phyloP scores from a whole-genome alignment of 2,888 invertebrate species.

The Phasia obesa region DNA sequence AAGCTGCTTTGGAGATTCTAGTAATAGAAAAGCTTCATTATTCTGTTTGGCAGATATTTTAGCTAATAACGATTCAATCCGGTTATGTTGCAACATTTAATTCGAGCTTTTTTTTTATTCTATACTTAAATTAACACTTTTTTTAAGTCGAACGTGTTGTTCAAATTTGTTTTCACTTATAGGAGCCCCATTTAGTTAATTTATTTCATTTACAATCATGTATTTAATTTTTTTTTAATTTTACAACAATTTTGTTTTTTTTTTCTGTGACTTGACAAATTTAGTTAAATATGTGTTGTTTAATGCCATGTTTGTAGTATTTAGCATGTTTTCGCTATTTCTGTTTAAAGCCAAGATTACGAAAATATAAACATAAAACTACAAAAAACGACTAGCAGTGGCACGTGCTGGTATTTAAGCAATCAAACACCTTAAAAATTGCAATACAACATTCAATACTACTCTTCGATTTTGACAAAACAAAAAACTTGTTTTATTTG shows the following conservation, averaged over 20 bases:
- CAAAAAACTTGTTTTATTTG: constrained; percentile 37
- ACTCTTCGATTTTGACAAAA: constrained; percentile 24
- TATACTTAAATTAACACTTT: no score
- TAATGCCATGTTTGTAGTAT: constrained; percentile 53
- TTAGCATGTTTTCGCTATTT: constrained; percentile 54
- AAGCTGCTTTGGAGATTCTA: no score
- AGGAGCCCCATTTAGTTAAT: constrained; percentile 7
- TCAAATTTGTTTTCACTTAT: constrained; percentile 36
- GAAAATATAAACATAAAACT: not conserved
- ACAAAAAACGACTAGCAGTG: constrained; percentile 8
- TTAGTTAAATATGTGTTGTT: constrained; percentile 53
- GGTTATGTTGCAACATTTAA: no score
- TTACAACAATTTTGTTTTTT: not conserved
- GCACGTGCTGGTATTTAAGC: constrained; percentile 68
- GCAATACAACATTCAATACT: constrained; percentile 54
- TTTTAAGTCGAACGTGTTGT: not conserved
- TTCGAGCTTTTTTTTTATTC: no score
- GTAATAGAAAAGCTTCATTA: no score
- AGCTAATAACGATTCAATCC: no score
- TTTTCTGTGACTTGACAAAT: constrained; percentile 62
- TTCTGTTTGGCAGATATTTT: no score
- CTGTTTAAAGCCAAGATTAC: constrained; percentile 13
- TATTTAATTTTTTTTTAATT: constrained; percentile 43
- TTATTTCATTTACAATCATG: constrained; percentile 31
- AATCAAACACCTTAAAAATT: constrained; percentile 61